Evolutionary conservation across 30 jellyfish, hydroid and myxozoan species (phyloP), one percentile per base, ranked within the genome.

Genomic region (Chrysaora quinquecirrha): DNA sequence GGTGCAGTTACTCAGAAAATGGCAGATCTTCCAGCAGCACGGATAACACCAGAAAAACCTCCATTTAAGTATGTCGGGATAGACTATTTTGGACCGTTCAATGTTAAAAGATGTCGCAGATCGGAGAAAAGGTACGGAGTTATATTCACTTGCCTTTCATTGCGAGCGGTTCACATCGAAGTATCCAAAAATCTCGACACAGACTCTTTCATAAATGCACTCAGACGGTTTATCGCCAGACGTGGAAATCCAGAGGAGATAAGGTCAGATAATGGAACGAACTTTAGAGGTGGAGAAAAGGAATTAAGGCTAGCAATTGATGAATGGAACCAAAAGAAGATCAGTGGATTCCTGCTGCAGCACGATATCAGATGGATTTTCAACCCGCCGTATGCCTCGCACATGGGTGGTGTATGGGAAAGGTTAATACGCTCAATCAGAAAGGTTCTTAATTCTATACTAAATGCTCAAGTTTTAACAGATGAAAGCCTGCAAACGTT

Each of bases 391-490:
- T 33, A 32, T 7, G 82, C 91, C 1, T 48, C 74, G 0, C 92
- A 87, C 38, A 65, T 73, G 83, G 96, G 87, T 12, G 96, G 96
- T 14, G 91, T 78, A 0, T 87, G 87, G 91, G 96, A 87, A 48
- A 83, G 91, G 9, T 34, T 67, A n/a, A 87, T 87, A 0, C 71
- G 92, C 23, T 30, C 83, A 19, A 61, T 78, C 18, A 67, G 92
- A 60, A 76, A 50, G 71, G 48, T 71, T 21, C 43, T 78, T 58
- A 24, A 30, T 21, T 82, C 83, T 0, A 6, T 78, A 0, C 23
- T 87, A n/a, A 35, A 46, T 9, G 64, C 76, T 66, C 90, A 75
- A 34, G 21, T 66, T 14, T 23, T 85, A 30, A 65, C 64, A 48
- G 96, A 85, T 75, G 90, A 85, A 54, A 67, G 80, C 4, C 33